Conservation (phyloP, 2,113 vertebrate species). For the Tragelaphus scriptus region DNA sequence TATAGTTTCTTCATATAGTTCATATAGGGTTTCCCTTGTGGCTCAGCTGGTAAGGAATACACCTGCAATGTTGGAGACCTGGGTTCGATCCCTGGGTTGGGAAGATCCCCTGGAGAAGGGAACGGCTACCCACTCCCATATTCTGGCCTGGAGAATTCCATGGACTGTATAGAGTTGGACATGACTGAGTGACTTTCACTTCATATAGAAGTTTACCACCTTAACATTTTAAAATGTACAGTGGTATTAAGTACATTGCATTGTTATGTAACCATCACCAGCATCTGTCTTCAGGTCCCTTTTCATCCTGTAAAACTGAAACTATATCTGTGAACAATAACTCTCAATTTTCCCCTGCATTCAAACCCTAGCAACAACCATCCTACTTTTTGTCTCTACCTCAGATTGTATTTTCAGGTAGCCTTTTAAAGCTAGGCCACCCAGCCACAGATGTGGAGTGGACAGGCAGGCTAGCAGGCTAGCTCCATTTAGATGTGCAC, state of each 20-base stretch:
- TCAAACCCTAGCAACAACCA: neutral
- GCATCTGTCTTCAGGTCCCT: neutral
- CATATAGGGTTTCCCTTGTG: neutral
- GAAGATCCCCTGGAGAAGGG: neutral
- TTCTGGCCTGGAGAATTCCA: neutral
- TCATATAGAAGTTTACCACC: neutral
- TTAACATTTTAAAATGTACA: neutral
- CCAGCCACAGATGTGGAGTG: accelerated
- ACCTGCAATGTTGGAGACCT: neutral
- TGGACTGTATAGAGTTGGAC: neutral
- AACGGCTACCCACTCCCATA: neutral
- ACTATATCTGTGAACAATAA: neutral
- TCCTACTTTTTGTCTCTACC: neutral
- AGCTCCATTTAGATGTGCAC: accelerated
- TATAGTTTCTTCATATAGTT: neutral
- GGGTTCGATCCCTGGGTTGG: neutral
- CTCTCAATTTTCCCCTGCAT: accelerated
- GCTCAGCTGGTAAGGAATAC: neutral
- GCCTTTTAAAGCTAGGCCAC: neutral
- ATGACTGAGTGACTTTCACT: neutral
- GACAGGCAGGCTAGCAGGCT: accelerated
- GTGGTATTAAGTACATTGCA: neutral
- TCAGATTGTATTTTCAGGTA: neutral
- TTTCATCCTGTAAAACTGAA: neutral
- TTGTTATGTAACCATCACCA: accelerated